Evolutionary conservation across 2,888 invertebrate species (phyloP), one percentile per base, ranked within the genome.

Genomic region (Zygogramma bicolorata): DNA sequence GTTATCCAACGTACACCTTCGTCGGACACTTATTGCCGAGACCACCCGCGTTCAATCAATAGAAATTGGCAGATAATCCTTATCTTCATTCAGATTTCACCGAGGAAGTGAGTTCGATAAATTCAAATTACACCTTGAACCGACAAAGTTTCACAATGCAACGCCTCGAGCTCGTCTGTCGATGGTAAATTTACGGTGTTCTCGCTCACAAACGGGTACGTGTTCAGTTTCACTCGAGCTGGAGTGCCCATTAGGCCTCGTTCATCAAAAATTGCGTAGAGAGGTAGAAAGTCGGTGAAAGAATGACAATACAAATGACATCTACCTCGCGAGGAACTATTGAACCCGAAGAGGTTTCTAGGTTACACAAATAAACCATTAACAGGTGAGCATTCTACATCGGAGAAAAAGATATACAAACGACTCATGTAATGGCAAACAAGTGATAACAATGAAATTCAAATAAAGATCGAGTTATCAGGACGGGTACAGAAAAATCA

Each of bases 211-310:
- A n/a, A n/a, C 13, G 25, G 20, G 25, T 46, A 20, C 20, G 40
- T 49, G 27, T 62, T 15, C 18, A 62, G 42, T 63, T 46, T 63
- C 63, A 46, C 63, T 29, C 27, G 62, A 42, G 27, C 20, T 27
- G 2, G 25, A 27, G 40, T 40, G 18, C 29, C 46, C 1, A 42
- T 20, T 46, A 46, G 27, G 40, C 42, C 27, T n/a, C 42, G 27
- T 62, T 27, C 7, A 42, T 62, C 0, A 46, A 63, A 62, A 63
- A 46, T 61, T 8, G 29, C 63, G 31, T 63, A 63, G 63, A 63
- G 46, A 63, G 63, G 63, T 63, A 63, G 63, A 63, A 63, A 63
- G 63, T 46, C 18, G 46, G 42, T 63, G 63, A 25, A 29, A 40
- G 29, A 61, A 31, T 63, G 18, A 63, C 15, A 13, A 13, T 13